Evolutionary conservation across 2,113 vertebrate genomes (phyloP).

Genomic region (Varanus salvator): DNA sequence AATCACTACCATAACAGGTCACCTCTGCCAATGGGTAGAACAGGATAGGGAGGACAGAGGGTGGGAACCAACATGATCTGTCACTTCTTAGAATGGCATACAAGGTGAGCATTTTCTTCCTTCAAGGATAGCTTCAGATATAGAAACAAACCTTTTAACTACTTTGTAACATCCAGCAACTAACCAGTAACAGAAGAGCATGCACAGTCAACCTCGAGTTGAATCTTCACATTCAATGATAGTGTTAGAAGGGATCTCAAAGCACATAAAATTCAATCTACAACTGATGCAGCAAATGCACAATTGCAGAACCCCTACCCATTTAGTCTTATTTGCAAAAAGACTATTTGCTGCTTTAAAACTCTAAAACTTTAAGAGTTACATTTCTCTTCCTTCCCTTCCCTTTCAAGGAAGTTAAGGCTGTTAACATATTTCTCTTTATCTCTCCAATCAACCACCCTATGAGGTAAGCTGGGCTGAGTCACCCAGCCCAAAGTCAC

Average conservation of each 20-base stretch:
- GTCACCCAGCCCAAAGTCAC: too few relatives aligned
- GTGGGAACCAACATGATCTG: background rate
- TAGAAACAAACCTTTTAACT: background rate
- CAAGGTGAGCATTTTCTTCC: background rate
- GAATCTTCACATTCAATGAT: background rate
- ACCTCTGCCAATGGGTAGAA: background rate
- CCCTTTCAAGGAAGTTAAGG: too few relatives aligned
- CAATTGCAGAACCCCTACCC: too few relatives aligned
- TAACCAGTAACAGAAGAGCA: background rate
- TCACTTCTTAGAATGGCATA: background rate
- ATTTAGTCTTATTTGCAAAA: too few relatives aligned
- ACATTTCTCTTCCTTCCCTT: too few relatives aligned
- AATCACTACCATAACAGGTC: background rate
- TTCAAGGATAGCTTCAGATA: background rate
- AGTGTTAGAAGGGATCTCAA: background rate
- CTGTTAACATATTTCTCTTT: too few relatives aligned
- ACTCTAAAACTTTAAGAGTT: too few relatives aligned
- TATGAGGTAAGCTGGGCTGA: too few relatives aligned
- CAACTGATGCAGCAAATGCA: background rate
- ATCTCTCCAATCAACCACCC: too few relatives aligned
- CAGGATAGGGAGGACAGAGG: too few relatives aligned
- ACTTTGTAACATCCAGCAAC: background rate
- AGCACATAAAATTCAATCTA: background rate
- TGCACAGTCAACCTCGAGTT: background rate
- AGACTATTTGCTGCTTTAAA: too few relatives aligned